Evolutionary conservation across 2,113 vertebrate genomes (phyloP).

Genomic region (Mellivora capensis): DNA sequence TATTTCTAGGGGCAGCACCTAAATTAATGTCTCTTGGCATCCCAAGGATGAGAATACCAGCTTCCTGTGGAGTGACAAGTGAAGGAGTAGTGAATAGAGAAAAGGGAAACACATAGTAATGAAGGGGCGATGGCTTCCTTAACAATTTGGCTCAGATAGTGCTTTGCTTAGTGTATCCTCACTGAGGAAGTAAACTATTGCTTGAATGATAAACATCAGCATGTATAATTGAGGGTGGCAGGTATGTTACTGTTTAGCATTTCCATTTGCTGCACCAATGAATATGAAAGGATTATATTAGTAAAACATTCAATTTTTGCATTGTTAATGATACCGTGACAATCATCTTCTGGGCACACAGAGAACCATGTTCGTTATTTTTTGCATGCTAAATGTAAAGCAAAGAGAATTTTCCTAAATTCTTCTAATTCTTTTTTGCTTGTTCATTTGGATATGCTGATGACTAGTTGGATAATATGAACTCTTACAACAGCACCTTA

Average conservation of each 20-base stretch:
- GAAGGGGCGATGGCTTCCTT: background rate
- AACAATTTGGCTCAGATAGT: background rate
- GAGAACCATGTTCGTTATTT: background rate
- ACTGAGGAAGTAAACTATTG: background rate
- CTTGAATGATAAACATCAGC: constrained; percentile 35
- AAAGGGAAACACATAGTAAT: background rate
- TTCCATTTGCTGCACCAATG: background rate
- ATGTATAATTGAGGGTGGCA: background rate
- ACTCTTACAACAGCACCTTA: background rate
- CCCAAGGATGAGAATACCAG: background rate
- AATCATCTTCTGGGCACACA: background rate
- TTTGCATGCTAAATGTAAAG: background rate
- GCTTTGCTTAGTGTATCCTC: background rate
- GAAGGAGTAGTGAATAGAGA: background rate
- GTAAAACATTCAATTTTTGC: background rate
- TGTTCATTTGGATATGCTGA: background rate
- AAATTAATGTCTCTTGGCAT: background rate
- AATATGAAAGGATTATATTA: background rate
- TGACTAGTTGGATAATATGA: background rate
- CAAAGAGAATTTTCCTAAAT: background rate
- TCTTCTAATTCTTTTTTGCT: background rate
- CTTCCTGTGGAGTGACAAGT: background rate
- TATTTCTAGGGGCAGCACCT: background rate
- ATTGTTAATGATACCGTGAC: background rate
- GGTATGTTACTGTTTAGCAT: background rate